Percentiles rank a stretch among this genome's conserved stretches.
Conservation (phyloP, 2,113 vertebrate species). For the Syngnathus scovelli region DNA sequence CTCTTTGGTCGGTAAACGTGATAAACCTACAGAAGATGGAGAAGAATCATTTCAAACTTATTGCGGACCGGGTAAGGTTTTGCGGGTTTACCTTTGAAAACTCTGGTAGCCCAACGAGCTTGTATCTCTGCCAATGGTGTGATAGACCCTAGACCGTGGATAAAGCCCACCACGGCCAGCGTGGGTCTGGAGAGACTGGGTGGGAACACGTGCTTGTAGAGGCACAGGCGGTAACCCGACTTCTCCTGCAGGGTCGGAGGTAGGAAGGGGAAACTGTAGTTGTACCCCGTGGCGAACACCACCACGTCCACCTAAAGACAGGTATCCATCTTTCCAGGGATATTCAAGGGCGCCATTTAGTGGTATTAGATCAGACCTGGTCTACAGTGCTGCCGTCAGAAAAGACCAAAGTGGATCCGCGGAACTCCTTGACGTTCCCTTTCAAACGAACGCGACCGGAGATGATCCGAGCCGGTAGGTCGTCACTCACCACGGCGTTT, state of each 20-base stretch:
- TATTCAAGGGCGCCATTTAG: neutral
- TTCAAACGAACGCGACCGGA: conserved; percentile 77
- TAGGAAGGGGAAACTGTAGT: conserved; percentile 71
- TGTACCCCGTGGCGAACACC: conserved; percentile 51
- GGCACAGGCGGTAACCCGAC: conserved; percentile 64
- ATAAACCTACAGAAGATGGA: conserved; percentile 45
- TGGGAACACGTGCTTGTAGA: conserved; percentile 80
- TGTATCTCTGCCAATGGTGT: conserved; percentile 84
- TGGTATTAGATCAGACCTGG: conserved; percentile 33
- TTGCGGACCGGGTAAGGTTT: neutral
- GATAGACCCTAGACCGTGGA: conserved; percentile 75
- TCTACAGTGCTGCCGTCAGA: conserved; percentile 76
- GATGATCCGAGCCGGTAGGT: conserved; percentile 81
- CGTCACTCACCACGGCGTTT: conserved; percentile 73
- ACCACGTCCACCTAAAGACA: conserved; percentile 67
- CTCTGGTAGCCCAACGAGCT: conserved; percentile 75
- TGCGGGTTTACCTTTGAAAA: conserved; percentile 77
- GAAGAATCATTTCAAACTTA: neutral
- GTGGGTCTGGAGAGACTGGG: conserved; percentile 74
- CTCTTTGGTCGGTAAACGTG: conserved; percentile 49
- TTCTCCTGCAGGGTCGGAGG: conserved; percentile 62
- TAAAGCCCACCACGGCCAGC: conserved; percentile 78
- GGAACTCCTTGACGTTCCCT: conserved; percentile 75
- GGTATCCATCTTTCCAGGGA: neutral
- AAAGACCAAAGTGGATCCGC: conserved; percentile 73